phyloP scores from a whole-genome alignment of 2,797 vertebrate species.

The Eptatretus atami region DNA sequence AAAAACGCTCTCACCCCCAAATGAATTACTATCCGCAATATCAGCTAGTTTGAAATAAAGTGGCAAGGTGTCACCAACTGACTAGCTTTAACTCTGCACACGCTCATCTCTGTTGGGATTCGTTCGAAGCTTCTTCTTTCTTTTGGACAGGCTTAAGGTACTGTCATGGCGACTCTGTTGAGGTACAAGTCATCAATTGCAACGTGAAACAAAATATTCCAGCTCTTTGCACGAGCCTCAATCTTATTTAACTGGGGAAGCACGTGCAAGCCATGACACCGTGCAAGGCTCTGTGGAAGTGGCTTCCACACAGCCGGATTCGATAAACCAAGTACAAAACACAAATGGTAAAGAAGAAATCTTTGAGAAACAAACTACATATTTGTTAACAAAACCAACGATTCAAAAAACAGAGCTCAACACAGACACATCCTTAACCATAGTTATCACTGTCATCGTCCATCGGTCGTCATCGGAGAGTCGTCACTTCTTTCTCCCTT shows the following conservation, averaged over 20 bases:
- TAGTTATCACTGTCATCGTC: rapidly evolving
- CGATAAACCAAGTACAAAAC: background rate
- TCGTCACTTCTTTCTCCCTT: slow-evolving; percentile 45
- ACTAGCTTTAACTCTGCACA: slow-evolving; percentile 93
- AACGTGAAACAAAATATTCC: too few species aligned
- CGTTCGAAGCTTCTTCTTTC: slow-evolving; percentile 66
- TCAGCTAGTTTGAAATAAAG: background rate
- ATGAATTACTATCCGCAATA: too few species aligned
- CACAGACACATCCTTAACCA: background rate
- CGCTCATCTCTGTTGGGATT: slow-evolving; percentile 64
- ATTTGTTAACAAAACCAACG: too few species aligned
- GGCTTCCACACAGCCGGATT: background rate
- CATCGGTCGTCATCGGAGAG: slow-evolving; percentile 38
- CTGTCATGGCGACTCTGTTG: slow-evolving; percentile 15
- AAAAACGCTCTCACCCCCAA: too few species aligned
- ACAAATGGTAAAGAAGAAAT: too few species aligned
- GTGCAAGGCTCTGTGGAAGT: background rate
- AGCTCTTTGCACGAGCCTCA: too few species aligned
- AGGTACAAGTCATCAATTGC: too few species aligned
- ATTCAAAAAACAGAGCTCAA: background rate
- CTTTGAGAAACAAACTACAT: too few species aligned
- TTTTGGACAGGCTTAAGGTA: slow-evolving; percentile 57
- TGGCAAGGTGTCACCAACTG: slow-evolving; percentile 4
- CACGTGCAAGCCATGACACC: too few species aligned
- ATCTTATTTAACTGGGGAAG: too few species aligned